Conservation (phyloP, 2,113 vertebrate genomes). For the Poecile atricapillus region DNA sequence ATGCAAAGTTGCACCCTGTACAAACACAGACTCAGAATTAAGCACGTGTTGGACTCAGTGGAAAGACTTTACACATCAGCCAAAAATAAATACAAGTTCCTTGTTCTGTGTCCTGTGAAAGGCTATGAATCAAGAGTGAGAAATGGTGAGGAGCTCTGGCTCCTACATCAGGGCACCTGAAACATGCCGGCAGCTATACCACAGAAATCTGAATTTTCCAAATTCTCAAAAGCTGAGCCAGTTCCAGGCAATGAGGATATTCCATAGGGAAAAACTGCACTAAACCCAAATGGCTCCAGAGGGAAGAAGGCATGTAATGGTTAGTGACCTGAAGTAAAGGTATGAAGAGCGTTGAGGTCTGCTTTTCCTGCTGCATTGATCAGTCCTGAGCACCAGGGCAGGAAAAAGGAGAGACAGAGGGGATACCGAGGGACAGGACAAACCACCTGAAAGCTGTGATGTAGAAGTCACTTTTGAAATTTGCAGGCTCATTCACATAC, state of each 20-base stretch:
- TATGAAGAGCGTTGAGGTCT: fast-evolving
- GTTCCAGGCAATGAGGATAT: background rate
- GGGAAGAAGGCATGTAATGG: background rate
- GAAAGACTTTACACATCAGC: background rate
- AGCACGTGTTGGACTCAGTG: background rate
- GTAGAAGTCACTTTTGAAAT: background rate
- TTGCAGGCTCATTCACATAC: background rate
- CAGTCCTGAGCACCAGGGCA: background rate
- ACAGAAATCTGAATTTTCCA: background rate
- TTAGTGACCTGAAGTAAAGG: background rate
- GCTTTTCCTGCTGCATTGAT: background rate
- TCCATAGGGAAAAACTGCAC: background rate
- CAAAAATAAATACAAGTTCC: constrained; percentile 5
- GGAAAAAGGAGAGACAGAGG: background rate
- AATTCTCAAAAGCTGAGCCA: background rate
- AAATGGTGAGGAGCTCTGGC: background rate
- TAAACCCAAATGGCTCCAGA: background rate
- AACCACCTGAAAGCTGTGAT: background rate
- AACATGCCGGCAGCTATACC: background rate
- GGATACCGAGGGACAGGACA: background rate
- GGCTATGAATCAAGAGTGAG: background rate
- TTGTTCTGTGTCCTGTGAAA: background rate
- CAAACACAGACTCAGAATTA: background rate
- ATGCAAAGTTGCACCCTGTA: background rate
- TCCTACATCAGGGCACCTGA: background rate